Conservation (phyloP, 2,113 vertebrate genomes). For the Trogon melanurus region DNA sequence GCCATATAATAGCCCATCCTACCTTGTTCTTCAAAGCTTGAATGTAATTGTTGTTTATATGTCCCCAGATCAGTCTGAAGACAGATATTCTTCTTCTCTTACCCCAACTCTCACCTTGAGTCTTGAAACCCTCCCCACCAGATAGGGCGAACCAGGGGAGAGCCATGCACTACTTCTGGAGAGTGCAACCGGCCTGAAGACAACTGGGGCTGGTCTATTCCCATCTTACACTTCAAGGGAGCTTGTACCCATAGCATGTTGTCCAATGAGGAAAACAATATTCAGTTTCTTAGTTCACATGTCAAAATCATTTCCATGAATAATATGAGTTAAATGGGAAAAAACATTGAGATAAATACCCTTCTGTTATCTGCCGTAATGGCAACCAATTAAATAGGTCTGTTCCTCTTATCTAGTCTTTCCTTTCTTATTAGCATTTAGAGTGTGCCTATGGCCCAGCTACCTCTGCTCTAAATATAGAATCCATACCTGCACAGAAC, state of each 20-base stretch:
- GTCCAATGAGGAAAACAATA: background rate
- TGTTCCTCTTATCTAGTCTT: conserved; percentile 14
- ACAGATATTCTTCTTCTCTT: background rate
- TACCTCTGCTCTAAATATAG: conserved; percentile 53
- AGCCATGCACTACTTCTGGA: background rate
- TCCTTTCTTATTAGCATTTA: conserved; percentile 38
- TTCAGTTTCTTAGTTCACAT: background rate
- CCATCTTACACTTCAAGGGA: background rate
- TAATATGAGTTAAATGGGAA: background rate
- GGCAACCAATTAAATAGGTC: background rate
- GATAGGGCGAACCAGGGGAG: background rate
- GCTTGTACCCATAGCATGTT: background rate
- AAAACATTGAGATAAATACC: background rate
- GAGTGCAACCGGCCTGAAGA: background rate
- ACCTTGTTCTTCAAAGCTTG: background rate
- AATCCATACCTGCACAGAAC: conserved; percentile 58
- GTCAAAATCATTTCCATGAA: background rate
- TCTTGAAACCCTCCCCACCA: background rate
- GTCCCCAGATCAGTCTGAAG: background rate
- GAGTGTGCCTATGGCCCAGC: background rate
- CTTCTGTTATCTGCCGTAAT: background rate
- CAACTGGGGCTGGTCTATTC: background rate
- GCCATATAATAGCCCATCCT: background rate
- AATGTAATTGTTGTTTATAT: background rate
- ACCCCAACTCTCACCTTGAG: background rate